These are phyloP conservation scores for Babyrousa celebensis DNA, from an alignment of 2,797 vertebrate species.

Conservation along the genomic window DNA sequence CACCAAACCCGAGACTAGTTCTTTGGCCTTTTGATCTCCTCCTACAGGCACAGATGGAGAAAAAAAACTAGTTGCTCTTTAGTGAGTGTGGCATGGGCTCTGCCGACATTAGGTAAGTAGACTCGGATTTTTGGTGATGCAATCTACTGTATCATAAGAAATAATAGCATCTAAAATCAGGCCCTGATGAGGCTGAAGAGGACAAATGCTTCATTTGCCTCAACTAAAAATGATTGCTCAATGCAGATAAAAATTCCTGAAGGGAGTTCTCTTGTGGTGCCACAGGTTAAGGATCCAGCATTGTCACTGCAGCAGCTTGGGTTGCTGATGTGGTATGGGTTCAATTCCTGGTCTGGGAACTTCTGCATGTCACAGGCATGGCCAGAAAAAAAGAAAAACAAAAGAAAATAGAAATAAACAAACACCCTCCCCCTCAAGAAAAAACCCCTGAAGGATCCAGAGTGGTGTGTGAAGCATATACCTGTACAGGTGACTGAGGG, in stretches of 20 bases:
- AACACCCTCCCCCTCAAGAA: too few species aligned
- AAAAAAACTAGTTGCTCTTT: not conserved
- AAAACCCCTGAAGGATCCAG: not conserved
- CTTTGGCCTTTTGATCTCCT: constrained; percentile 3
- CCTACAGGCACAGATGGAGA: not conserved
- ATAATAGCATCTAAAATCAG: constrained; percentile 34
- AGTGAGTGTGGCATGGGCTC: not conserved
- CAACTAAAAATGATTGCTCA: not conserved
- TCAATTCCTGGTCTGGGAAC: too few species aligned
- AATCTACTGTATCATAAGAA: not conserved
- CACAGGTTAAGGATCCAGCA: too few species aligned
- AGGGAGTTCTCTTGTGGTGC: too few species aligned
- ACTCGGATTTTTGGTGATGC: constrained; percentile 51
- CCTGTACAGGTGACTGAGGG: not conserved
- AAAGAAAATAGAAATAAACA: too few species aligned
- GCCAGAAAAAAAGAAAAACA: too few species aligned
- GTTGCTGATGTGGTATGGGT: too few species aligned
- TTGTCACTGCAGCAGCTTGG: too few species aligned
- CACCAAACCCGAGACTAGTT: not conserved
- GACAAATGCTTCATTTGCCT: constrained; percentile 39
- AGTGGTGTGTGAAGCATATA: not conserved
- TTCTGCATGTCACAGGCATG: too few species aligned
- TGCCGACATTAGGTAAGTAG: not conserved
- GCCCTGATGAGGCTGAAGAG: not conserved
- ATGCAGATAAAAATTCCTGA: not conserved